Evolutionary conservation across 2,888 invertebrate genomes (phyloP), one percentile per base, ranked within the genome.

Genomic region (Eumacrocentrus americanus): DNA sequence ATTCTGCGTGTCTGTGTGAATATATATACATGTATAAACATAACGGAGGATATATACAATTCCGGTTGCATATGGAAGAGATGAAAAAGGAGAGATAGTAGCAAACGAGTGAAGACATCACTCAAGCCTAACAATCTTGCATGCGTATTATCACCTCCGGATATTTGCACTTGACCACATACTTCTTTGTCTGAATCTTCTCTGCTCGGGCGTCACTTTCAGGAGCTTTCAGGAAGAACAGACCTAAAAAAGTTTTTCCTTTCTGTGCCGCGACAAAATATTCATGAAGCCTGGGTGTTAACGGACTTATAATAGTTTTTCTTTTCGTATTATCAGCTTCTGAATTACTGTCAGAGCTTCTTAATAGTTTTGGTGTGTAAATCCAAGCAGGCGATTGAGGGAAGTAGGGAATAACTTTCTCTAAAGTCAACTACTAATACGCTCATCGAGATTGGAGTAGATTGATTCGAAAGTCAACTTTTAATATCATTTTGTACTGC

Each of bases 261-360:
- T 46, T n/a, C 3, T 25, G 6, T 25, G 23, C 11, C 5, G 20
- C 2, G 37, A 47, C 42, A n/a, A 37, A 51, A 51, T 46, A 60
- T 60, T 56, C 56, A 50, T 54, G 44, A 51, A 55, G 51, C 38
- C 50, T 34, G 16, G 46, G 48, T 35, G 58, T 46, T 53, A 59
- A 62, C 58, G 46, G 50, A 20, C 48, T 48, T 57, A 22, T 61
- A 57, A 64, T 61, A 50, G 60, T 54, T 54, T 60, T 64, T 64
- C 56, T 58, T 47, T 51, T 29, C 50, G 48, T 42, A 42, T 61
- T 59, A 62, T 40, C 14, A 57, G 20, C n/a, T 53, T 51, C 48
- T 56, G 25, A 60, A 63, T 58, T 57, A 54, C 55, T 37, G 52
- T 60, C 46, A 42, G 47, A 50, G 18, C 25, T 58, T 63, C 53